Conservation (phyloP, 2,797 vertebrate genomes). For the Streptopelia turtur region DNA sequence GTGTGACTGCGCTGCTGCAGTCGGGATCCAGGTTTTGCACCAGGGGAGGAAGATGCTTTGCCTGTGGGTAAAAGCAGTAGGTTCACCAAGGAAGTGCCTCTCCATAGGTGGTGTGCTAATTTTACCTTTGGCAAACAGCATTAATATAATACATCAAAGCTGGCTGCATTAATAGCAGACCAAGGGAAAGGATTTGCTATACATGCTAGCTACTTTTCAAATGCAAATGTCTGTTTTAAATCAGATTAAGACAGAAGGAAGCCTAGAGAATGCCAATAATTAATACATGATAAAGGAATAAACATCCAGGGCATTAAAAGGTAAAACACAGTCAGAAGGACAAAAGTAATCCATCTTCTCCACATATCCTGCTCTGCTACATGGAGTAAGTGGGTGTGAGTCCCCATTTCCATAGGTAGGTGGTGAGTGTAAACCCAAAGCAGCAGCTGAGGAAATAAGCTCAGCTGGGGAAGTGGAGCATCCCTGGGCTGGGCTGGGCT, state of each 20-base stretch:
- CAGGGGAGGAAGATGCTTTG: not conserved
- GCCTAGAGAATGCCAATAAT: conserved; percentile 52
- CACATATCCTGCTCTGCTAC: not conserved
- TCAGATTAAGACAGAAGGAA: conserved; percentile 67
- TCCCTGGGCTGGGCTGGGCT: not conserved
- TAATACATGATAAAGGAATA: conserved; percentile 52
- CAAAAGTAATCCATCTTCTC: conserved; percentile 18
- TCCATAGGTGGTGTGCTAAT: conserved; percentile 44
- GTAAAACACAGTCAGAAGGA: not conserved
- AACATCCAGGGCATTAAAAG: conserved; percentile 41
- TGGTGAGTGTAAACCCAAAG: not conserved
- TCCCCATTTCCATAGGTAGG: not conserved
- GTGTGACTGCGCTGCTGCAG: not conserved
- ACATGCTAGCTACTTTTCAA: conserved; percentile 63
- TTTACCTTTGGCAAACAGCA: conserved; percentile 47
- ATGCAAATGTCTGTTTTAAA: conserved; percentile 64
- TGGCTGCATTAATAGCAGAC: conserved; percentile 29
- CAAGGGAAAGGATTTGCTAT: conserved; percentile 51
- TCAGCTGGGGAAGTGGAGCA: not conserved
- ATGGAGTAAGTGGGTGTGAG: not conserved
- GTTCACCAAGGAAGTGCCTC: conserved; percentile 27
- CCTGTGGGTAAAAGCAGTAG: not conserved
- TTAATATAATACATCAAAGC: conserved; percentile 58
- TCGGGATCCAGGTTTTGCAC: not conserved
- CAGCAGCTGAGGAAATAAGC: not conserved